These are phyloP conservation scores for Forpus xanthops DNA, from an alignment of 2,797 vertebrate species.

Conservation along the genomic window DNA sequence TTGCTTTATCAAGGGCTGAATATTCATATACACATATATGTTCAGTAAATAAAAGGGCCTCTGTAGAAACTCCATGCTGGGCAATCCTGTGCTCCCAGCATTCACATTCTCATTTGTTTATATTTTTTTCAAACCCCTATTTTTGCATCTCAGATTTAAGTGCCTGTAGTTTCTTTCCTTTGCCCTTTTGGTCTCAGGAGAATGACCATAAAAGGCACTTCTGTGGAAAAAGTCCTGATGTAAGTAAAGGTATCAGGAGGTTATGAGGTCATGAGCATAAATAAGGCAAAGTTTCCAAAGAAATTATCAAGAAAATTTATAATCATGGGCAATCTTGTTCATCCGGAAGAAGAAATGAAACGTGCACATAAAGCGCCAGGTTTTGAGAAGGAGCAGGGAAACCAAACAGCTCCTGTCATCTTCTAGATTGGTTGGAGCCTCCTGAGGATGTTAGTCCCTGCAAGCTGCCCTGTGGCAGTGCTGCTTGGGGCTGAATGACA, in stretches of 20 bases:
- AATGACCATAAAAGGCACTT: conserved; percentile 45
- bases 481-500: background rate
- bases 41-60: conserved; percentile 70
- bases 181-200: conserved; percentile 57
- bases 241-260: conserved; percentile 71
- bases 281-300: conserved; percentile 74
- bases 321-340: conserved; percentile 56
- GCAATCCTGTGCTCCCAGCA: conserved; percentile 19
- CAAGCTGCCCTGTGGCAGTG: background rate
- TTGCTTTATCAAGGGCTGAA: conserved; percentile 68
- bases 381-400: conserved; percentile 64
- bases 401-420: conserved; percentile 23
- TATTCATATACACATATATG: conserved; percentile 64
- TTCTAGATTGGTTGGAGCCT: conserved; percentile 14
- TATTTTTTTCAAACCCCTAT: conserved; percentile 46
- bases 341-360: conserved; percentile 68
- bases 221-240: conserved; percentile 62
- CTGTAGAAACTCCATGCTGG: conserved; percentile 67
- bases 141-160: conserved; percentile 54
- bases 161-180: conserved; percentile 60
- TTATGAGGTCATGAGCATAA: conserved; percentile 55
- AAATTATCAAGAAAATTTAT: conserved; percentile 69
- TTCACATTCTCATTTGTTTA: conserved; percentile 66
- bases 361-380: conserved; percentile 20
- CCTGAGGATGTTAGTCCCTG: background rate